Percentiles rank a stretch among this genome's conserved stretches.
These are phyloP conservation scores for Eleginops maclovinus DNA, from an alignment of 2,113 vertebrate genomes.

Conservation along the genomic window DNA sequence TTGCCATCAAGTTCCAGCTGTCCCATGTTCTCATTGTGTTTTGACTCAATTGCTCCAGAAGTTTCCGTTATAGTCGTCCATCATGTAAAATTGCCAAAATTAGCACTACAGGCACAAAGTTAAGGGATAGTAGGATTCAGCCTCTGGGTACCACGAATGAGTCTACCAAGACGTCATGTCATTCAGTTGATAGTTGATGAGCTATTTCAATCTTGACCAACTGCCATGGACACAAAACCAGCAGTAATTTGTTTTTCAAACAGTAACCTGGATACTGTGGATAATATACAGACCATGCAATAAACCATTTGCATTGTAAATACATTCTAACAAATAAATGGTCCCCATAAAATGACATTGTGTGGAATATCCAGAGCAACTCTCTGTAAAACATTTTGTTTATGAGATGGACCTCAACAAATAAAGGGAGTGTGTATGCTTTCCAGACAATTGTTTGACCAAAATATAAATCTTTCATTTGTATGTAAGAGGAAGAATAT, in stretches of 20 bases:
- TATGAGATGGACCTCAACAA: background rate
- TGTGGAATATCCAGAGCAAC: too few relatives aligned
- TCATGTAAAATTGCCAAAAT: too few relatives aligned
- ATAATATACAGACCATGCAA: background rate
- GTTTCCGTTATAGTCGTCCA: too few relatives aligned
- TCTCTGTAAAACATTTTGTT: background rate
- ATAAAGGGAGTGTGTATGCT: background rate
- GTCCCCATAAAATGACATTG: background rate
- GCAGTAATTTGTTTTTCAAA: background rate
- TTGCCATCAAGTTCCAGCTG: too few relatives aligned
- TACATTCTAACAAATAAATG: background rate
- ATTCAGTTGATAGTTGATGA: too few relatives aligned
- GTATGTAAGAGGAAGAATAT: background rate
- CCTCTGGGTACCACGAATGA: too few relatives aligned
- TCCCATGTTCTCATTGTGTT: too few relatives aligned
- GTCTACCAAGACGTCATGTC: background rate
- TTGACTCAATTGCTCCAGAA: too few relatives aligned
- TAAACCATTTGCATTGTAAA: background rate
- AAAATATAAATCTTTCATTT: conserved; percentile 2
- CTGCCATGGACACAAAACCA: background rate
- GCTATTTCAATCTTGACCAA: too few relatives aligned
- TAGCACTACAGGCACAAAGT: background rate
- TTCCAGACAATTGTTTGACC: conserved; percentile 8
- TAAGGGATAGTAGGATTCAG: background rate
- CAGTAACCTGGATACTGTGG: background rate